Evolutionary conservation across 2,113 vertebrate species (phyloP), one percentile per base, ranked within the genome.

Genomic region (Lontra canadensis): DNA sequence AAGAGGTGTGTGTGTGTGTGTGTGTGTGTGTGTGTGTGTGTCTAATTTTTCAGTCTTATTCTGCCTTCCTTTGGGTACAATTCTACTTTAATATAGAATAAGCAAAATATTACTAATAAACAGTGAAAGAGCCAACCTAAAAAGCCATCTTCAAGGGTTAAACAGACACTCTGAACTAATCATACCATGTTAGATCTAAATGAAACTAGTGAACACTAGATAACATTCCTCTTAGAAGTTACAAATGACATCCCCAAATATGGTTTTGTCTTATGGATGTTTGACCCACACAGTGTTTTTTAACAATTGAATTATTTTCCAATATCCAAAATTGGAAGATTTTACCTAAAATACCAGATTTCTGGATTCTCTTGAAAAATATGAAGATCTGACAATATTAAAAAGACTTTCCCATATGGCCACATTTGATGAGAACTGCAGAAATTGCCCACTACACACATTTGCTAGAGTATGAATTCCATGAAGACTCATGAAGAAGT

Each of bases 291-390:
- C 13, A 39, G 1, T 73, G 13, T 69, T 65, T 93, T 78, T 42
- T 31, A 86, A 31, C 1, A 91, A 87, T 52, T 39, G 14, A 84
- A 84, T 34, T 80, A 36, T 7, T 76, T 87, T 93, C 47, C 49
- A 87, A 42, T 26, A 65, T 80, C 78, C 5, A 95, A 84, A 78
- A 90, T 47, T 6, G 25, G 42, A 74, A 59, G 2, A 55, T 82
- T 87, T 86, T 9, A 55, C 11, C 39, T 76, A 86, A 90, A 61
- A 59, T 59, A 81, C 26, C 17, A 76, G 11, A 47, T 94, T 84
- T 86, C 25, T 93, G 74, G 26, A 15, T 95, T 79, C 31, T 88
- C 11, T 91, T 87, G n/a, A 34, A 96, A 83, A 92, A 65, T 31
- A 36, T n/a, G 61, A 88, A 59, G n/a, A 39, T 89, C 36, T 74